Evolutionary conservation across 2,113 vertebrate genomes (phyloP), one percentile per base, ranked within the genome.

Genomic region (Kryptolebias marmoratus): DNA sequence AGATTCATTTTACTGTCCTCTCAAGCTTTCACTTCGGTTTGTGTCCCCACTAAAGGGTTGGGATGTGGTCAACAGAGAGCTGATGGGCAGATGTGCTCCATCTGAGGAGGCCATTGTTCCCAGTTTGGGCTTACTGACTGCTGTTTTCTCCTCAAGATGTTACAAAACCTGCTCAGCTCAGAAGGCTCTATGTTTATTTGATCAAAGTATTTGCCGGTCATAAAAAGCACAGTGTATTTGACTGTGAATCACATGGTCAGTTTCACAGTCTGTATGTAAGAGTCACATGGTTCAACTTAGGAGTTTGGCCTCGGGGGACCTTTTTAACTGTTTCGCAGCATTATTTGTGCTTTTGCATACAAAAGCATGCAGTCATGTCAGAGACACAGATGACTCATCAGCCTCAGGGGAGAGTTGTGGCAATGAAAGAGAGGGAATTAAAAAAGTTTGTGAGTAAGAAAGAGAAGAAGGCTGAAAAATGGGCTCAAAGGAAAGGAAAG

Each of bases 321-420:
- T 44, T 79, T 79, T 63, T 36, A 53, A 16, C 65, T 18, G 67
- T 69, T 83, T 65, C 67, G 52, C 80, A 27, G 66, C 18, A 66
- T 77, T 68, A 79, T 65, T 44, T 67, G 61, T 67, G 58, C 57
- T 16, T 71, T 64, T 14, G 55, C 77, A 47, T 42, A 73, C 63
- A 75, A 80, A 85, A 56, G 86, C 85, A 77, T 84, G 86, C 82
- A 71, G 81, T 80, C 71, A 63, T 83, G 81, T 85, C 77, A 86
- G 65, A 83, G 75, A 80, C 54, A 45, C 47, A n/a, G 64, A 85
- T 92, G 91, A 91, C 76, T 92, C 86, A 92, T 68, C 73, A 67
- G 79, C 80, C 88, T 87, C 80, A 2, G 71, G 88, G 85, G 79
- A 50, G 55, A 74, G 60, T 22, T 15, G 81, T 63, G 77, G 79